These are phyloP conservation scores for Aphidoletes aphidimyza DNA, from an alignment of 2,888 invertebrate species.

Conservation along the genomic window DNA sequence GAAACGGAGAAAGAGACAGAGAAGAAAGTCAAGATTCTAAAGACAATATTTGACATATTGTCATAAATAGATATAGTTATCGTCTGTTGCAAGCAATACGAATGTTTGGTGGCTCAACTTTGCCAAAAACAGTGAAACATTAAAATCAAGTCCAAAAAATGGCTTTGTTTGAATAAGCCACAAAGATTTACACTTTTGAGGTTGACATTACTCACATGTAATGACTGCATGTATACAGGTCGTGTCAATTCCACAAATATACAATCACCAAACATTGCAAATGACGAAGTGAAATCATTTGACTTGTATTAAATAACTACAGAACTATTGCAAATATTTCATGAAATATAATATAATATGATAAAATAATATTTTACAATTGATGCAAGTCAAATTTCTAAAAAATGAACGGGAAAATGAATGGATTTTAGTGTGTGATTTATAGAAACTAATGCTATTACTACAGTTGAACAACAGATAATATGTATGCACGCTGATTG, in stretches of 20 bases:
- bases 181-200: not conserved
- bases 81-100: not conserved
- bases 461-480: too few relatives aligned
- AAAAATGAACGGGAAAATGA: too few relatives aligned
- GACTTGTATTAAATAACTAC: not conserved
- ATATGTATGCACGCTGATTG: too few relatives aligned
- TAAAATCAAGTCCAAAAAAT: too few relatives aligned
- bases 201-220: conserved; percentile 40
- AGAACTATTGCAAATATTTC: not conserved
- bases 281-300: conserved; percentile 21
- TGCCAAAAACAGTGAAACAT: too few relatives aligned
- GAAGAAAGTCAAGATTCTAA: not conserved
- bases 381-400: not conserved
- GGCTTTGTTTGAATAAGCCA: not conserved
- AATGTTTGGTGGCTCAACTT: too few relatives aligned
- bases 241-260: not conserved
- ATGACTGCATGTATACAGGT: not conserved
- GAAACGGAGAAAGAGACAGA: not conserved
- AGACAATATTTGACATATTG: conserved; percentile 14
- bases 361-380: not conserved
- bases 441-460: too few relatives aligned
- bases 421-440: too few relatives aligned
- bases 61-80: conserved; percentile 21
- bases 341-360: not conserved
- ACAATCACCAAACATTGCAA: not conserved